Conservation (phyloP, 1,140 invertebrate genomes). For the Phenacoccus solenopsis region DNA sequence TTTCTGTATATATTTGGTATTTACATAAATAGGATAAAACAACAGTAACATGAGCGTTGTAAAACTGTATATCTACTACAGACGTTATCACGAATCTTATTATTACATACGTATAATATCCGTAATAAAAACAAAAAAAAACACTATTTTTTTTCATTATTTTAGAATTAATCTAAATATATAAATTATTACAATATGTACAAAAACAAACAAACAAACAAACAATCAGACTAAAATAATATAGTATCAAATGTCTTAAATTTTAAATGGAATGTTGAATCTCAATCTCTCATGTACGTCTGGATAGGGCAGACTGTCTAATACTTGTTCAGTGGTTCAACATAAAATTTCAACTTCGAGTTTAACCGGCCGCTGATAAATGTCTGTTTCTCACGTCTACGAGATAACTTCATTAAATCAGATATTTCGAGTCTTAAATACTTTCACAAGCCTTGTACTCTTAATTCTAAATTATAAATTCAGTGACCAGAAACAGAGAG, state of each 20-base stretch:
- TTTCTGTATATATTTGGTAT: constrained; percentile 5
- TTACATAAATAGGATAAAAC: constrained; percentile 11
- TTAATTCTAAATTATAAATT: constrained; percentile 6
- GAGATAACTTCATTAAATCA: not conserved
- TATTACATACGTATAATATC: not conserved
- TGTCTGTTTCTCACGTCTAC: not conserved
- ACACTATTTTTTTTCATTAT: not conserved
- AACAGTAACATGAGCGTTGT: constrained; percentile 15
- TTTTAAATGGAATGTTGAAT: not conserved
- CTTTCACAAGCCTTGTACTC: constrained; percentile 16
- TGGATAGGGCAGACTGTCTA: no score
- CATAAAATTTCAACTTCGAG: not conserved
- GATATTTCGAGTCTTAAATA: constrained; percentile 14
- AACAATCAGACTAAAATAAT: constrained; percentile 2
- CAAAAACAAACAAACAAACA: not conserved
- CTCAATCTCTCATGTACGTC: no score
- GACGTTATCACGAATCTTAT: constrained; percentile 14
- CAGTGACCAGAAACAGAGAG: constrained; percentile 14
- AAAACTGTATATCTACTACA: constrained; percentile 13
- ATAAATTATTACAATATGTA: constrained; percentile 12
- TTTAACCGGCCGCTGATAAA: not conserved
- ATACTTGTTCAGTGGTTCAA: no score
- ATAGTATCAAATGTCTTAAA: not conserved
- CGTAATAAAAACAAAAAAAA: constrained; percentile 13
- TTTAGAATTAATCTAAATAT: constrained; percentile 4